Base-by-base conservation (phyloP, 2,113 vertebrate species). In the Heteronetta atricapilla region DNA sequence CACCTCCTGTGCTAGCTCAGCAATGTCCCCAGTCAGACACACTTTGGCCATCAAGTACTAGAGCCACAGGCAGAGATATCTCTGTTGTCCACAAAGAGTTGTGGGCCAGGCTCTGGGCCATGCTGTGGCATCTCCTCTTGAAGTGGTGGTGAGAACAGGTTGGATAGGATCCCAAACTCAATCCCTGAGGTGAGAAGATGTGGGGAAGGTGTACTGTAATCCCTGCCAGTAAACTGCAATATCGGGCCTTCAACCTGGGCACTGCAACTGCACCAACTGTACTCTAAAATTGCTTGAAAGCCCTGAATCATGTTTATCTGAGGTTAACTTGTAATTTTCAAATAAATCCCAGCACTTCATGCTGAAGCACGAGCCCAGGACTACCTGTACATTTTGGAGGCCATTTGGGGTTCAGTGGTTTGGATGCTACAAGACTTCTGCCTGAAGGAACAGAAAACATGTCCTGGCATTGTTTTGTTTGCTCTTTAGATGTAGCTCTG, bases 321-420 rank as follows among this genome's bases (percentile, higher is more conserved):
- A 42, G 11, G 19, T n/a, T 83, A 74, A 55, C 13, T 75, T 64
- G 22, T 44, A 13, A 25, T 75, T 92, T 75, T 60, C 50, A 75
- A 70, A 75, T 44, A 70, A 13, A 1, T 75, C 19, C 23, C 12
- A 34, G 19, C 19, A 79, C 31, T 8, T 53, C 73, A 70, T 50
- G 31, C 3, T 42, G 73, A 60, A 60, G 8, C n/a, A 20, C 0
- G 0, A 63, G 15, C 60, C 48, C 25, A n/a, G 22, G 48, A 69
- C 31, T 21, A 68, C 11, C 22, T 4, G 10, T 68, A 8, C 16
- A 4, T 50, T 60, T 38, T 38, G 56, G 59, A 92, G 50, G 10
- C 33, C n/a, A 69, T 21, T 29, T 11, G 46, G 50, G 29, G 6
- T 33, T 78, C 0, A 0, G 10, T 46, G 44, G 4, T 62, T 23